Percentiles rank a stretch among this genome's conserved stretches.
Evolutionary conservation across 2,797 vertebrate species (phyloP).

Genomic region (Oophaga sylvatica): DNA sequence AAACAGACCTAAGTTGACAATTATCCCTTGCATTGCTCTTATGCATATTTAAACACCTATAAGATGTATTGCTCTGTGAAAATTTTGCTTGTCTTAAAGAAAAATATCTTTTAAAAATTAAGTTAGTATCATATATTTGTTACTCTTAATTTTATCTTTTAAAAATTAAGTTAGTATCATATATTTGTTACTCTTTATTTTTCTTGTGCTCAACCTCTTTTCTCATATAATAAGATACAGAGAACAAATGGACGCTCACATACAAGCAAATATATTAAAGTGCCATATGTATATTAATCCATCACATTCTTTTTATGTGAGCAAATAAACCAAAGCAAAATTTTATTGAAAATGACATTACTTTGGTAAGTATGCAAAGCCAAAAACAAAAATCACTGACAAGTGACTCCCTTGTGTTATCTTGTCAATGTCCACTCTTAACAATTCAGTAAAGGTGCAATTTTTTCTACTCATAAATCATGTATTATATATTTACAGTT

Average conservation of each 20-base stretch:
- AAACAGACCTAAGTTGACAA: no score
- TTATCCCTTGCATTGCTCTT: no score
- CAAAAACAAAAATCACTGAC: constrained; percentile 16
- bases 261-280: not conserved
- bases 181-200: not conserved
- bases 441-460: constrained; percentile 35
- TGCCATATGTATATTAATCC: not conserved
- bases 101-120: no score
- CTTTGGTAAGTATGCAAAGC: not conserved
- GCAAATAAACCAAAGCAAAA: not conserved
- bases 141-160: not conserved
- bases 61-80: no score
- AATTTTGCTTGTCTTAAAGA: no score
- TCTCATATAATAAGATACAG: not conserved
- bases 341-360: constrained; percentile 28
- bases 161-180: no score
- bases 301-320: not conserved
- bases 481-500: constrained; percentile 19
- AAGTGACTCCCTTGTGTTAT: constrained; percentile 30
- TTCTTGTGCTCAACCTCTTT: not conserved
- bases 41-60: no score
- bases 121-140: not conserved
- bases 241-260: not conserved
- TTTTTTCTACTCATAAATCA: constrained; percentile 56
- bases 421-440: constrained; percentile 25